Conservation (phyloP, 2,113 vertebrate species). For the Plestiodon gilberti region DNA sequence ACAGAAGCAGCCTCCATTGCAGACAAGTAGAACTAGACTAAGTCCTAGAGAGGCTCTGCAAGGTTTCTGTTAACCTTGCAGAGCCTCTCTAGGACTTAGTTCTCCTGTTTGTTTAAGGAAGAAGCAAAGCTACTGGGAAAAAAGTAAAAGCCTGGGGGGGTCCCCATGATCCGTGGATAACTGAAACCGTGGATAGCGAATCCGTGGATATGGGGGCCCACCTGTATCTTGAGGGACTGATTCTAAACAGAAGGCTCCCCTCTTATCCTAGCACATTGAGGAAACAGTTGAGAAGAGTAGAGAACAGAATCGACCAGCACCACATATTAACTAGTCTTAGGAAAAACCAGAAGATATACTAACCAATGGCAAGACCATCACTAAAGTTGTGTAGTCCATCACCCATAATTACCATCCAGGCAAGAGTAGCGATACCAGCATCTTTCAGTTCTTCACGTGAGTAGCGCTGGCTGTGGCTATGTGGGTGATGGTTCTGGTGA, state of each 20-base stretch:
- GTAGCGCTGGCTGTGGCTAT: conserved; percentile 94
- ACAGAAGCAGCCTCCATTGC: too few species aligned
- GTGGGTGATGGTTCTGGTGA: conserved; percentile 97
- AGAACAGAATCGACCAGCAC: neutral
- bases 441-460: conserved; percentile 91
- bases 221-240: neutral
- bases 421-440: conserved; percentile 91
- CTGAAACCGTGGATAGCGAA: too few species aligned
- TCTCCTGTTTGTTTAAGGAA: too few species aligned
- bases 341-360: conserved; percentile 22
- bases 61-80: too few species aligned
- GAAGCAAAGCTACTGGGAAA: too few species aligned
- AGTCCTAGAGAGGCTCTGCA: too few species aligned
- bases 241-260: neutral
- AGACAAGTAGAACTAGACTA: too few species aligned
- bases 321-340: neutral
- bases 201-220: too few species aligned
- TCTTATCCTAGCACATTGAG: neutral
- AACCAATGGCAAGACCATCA: conserved; percentile 94
- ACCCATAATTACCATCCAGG: conserved; percentile 99
- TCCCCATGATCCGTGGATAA: too few species aligned
- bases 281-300: neutral
- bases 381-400: conserved; percentile 97
- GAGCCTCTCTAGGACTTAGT: too few species aligned
- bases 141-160: too few species aligned